These are phyloP conservation scores for Camponotus floridanus DNA, from an alignment of 1,140 invertebrate species.

Conservation along the genomic window DNA sequence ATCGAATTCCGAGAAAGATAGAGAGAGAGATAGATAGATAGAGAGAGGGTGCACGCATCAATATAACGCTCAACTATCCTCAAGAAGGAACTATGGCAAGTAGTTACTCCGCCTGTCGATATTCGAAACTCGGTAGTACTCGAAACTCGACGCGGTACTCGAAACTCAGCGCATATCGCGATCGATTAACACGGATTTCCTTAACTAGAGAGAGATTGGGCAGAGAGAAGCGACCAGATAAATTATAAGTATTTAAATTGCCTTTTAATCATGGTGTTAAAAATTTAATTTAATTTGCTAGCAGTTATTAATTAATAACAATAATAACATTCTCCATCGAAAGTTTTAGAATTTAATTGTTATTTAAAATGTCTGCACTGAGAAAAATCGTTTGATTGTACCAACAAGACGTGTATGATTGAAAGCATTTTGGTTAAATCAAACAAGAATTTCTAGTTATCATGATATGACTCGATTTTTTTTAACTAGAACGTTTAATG, in stretches of 20 bases:
- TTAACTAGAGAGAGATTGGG: background rate
- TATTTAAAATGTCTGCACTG: constrained; percentile 7
- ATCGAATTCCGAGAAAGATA: constrained; percentile 30
- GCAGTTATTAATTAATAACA: constrained; percentile 18
- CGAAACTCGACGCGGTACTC: constrained; percentile 1
- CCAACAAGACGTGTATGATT: no score
- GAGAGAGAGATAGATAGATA: no score
- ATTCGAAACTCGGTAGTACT: constrained; percentile 16
- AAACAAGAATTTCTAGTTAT: no score
- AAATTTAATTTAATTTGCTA: constrained; percentile 27
- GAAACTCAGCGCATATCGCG: constrained; percentile 4
- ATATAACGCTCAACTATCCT: constrained; percentile 50
- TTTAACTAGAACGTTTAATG: no score
- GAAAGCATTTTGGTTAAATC: no score
- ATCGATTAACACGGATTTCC: constrained; percentile 44
- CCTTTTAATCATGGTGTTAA: constrained; percentile 12
- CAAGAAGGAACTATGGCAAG: constrained; percentile 57
- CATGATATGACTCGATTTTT: no score
- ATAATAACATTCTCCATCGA: background rate
- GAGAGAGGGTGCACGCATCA: background rate
- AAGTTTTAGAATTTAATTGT: constrained; percentile 36
- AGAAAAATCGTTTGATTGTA: no score
- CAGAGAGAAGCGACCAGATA: background rate
- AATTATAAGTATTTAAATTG: constrained; percentile 16
- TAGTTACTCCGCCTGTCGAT: constrained; percentile 47